Conservation (phyloP, 2,797 vertebrate genomes). For the Ambastaia sidthimunki region DNA sequence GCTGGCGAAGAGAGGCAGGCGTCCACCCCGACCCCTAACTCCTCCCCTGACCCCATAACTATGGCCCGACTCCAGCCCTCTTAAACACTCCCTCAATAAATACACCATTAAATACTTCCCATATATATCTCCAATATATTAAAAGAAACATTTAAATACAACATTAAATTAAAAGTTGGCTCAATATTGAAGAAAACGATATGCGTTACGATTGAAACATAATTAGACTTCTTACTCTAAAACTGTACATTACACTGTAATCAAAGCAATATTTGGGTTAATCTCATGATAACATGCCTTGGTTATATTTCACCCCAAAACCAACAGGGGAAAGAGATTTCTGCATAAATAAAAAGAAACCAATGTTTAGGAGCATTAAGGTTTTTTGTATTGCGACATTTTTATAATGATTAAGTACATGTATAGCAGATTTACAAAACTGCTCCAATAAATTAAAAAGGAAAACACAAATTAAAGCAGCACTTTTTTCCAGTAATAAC, state of each 20-base stretch:
- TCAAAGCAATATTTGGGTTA: conserved; percentile 72
- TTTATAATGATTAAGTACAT: neutral
- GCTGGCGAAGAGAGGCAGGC: neutral
- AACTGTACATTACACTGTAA: conserved; percentile 83
- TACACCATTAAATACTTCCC: conserved; percentile 83
- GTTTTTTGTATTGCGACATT: neutral
- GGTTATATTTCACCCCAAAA: neutral
- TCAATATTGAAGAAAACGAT: conserved; percentile 80
- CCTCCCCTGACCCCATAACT: conserved; percentile 37
- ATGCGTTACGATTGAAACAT: conserved; percentile 79
- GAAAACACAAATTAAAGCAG: too few relatives aligned
- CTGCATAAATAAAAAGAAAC: too few relatives aligned
- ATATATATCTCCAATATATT: conserved; percentile 76
- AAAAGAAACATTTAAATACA: conserved; percentile 83
- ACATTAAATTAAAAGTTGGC: conserved; percentile 83
- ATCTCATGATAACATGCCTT: neutral
- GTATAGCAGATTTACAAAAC: too few relatives aligned
- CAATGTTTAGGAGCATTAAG: neutral
- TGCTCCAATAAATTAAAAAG: too few relatives aligned
- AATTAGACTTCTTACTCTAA: conserved; percentile 75
- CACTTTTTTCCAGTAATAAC: too few relatives aligned
- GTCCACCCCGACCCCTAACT: conserved; percentile 52
- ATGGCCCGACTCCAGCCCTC: conserved; percentile 73
- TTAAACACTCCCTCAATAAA: conserved; percentile 80
- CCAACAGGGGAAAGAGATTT: neutral